Conservation (phyloP, 2,888 invertebrate genomes). For the Mechanitis mazaeus region DNA sequence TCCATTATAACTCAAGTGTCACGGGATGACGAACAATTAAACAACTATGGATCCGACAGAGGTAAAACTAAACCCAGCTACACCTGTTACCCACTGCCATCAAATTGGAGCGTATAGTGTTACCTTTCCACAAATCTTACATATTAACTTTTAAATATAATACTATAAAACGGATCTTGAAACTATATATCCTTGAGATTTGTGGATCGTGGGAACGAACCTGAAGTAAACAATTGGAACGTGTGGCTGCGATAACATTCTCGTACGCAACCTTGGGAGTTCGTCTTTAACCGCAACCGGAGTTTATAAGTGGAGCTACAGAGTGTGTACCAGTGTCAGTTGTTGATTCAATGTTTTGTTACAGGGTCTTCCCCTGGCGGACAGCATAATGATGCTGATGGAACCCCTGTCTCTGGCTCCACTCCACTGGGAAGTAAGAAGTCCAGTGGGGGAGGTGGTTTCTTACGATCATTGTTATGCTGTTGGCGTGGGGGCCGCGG, state of each 20-base stretch:
- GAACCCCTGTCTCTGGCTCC: conserved; percentile 70
- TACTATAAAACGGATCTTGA: conserved; percentile 40
- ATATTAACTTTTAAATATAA: conserved; percentile 57
- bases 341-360: conserved; percentile 54
- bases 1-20: conserved; percentile 99
- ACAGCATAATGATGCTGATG: conserved; percentile 74
- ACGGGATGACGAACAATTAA: conserved; percentile 97
- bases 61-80: conserved; percentile 81
- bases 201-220: conserved; percentile 47
- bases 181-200: conserved; percentile 38
- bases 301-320: conserved; percentile 32
- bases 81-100: conserved; percentile 74
- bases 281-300: conserved; percentile 44
- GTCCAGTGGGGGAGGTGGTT: conserved; percentile 78
- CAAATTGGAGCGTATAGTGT: conserved; percentile 73
- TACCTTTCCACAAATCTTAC: conserved; percentile 61
- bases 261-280: conserved; percentile 64
- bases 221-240: conserved; percentile 69
- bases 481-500: conserved; percentile 85
- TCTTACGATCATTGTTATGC: conserved; percentile 90
- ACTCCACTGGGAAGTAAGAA: conserved; percentile 67
- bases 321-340: conserved; percentile 36
- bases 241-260: conserved; percentile 66
- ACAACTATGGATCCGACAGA: conserved; percentile 94
- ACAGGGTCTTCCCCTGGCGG: conserved; percentile 76